Evolutionary conservation across 2,113 vertebrate species (phyloP).

Genomic region (Promerops cafer): DNA sequence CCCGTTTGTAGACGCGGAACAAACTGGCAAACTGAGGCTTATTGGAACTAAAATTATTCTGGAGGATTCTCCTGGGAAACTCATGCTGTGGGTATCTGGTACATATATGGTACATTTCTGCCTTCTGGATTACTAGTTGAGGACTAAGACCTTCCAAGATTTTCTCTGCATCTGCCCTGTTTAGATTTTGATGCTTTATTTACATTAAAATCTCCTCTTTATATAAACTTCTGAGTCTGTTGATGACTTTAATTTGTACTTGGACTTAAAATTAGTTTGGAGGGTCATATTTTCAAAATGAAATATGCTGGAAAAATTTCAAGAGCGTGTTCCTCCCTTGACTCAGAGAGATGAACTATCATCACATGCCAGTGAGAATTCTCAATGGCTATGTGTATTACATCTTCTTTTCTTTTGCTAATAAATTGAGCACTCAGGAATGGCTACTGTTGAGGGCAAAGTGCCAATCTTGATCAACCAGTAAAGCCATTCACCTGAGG

Average conservation of each 20-base stretch:
- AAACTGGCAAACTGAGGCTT: too few relatives aligned
- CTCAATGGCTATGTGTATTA: neutral
- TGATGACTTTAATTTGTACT: neutral
- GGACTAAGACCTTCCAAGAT: neutral
- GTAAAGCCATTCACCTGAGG: neutral
- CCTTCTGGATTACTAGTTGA: neutral
- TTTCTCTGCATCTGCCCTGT: neutral
- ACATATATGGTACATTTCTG: neutral
- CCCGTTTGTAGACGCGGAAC: too few relatives aligned
- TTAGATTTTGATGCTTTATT: neutral
- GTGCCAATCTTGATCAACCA: neutral
- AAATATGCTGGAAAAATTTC: neutral
- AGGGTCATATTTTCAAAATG: neutral
- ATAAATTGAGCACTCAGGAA: neutral
- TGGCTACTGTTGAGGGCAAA: neutral
- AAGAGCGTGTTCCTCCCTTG: neutral
- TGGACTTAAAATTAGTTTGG: neutral
- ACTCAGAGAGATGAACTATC: neutral
- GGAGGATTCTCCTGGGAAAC: neutral
- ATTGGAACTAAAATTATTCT: neutral
- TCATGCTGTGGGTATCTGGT: neutral
- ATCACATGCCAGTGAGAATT: neutral
- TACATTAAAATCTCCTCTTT: neutral
- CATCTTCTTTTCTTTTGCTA: neutral
- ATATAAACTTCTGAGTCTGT: neutral